phyloP scores from a whole-genome alignment of 2,113 vertebrate genomes.

The Phalacrocorax pelagicus region DNA sequence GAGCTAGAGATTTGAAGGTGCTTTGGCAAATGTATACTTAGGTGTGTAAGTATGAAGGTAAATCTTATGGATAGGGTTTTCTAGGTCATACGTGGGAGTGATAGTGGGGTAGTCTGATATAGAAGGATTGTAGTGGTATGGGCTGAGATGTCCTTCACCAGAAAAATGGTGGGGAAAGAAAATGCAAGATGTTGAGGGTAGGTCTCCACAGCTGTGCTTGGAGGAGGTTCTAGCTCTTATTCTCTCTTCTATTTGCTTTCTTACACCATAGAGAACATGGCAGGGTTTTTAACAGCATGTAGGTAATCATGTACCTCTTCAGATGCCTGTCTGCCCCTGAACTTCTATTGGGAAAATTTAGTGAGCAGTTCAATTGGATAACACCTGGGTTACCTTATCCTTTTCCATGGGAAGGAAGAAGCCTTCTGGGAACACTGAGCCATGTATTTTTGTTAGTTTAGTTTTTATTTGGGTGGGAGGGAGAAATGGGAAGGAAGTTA shows the following conservation, averaged over 20 bases:
- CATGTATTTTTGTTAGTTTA: not conserved
- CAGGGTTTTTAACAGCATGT: not conserved
- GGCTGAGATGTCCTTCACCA: not conserved
- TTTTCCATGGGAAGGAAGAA: not conserved
- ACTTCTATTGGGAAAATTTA: not conserved
- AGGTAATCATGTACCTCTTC: not conserved
- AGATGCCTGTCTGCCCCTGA: not conserved
- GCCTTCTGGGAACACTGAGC: not conserved
- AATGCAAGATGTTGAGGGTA: not conserved
- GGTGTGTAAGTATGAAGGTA: not conserved
- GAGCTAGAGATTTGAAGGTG: not conserved
- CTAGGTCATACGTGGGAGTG: not conserved
- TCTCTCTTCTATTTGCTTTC: not conserved
- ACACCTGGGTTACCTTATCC: not conserved
- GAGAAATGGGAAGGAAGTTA: not conserved
- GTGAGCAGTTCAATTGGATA: not conserved
- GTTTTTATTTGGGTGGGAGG: not conserved
- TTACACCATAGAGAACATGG: not conserved
- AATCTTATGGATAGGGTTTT: not conserved
- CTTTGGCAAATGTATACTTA: not conserved
- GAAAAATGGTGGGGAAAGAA: not conserved
- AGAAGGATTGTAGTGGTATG: not conserved
- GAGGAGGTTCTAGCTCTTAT: not conserved
- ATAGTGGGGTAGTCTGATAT: not conserved
- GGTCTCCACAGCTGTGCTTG: not conserved